Conservation (phyloP, 1,140 invertebrate genomes). For the Coptotermes formosanus region DNA sequence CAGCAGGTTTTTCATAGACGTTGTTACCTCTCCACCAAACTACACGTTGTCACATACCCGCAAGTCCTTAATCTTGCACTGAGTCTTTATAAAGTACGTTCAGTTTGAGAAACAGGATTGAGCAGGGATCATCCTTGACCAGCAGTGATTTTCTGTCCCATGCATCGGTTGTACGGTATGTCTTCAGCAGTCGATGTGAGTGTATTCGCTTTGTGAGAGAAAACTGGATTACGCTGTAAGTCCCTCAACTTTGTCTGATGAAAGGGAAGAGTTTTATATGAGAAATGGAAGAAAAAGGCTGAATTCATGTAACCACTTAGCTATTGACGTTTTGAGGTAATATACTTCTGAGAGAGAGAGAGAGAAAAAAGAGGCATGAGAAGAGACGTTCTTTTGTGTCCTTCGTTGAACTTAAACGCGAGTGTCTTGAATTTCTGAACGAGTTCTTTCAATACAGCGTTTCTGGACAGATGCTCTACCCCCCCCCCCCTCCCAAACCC, state of each 20-base stretch:
- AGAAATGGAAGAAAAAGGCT: background rate
- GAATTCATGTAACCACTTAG: background rate
- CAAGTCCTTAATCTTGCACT: too few relatives aligned
- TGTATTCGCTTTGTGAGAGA: background rate
- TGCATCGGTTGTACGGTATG: background rate
- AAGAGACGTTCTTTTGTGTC: background rate
- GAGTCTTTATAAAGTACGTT: background rate
- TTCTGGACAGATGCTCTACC: background rate
- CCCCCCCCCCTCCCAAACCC: too few relatives aligned
- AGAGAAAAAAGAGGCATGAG: background rate
- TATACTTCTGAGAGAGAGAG: background rate
- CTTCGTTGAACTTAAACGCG: background rate
- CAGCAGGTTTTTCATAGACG: too few relatives aligned
- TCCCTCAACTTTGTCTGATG: background rate
- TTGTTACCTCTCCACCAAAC: too few relatives aligned
- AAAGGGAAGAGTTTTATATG: background rate
- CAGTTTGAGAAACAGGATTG: background rate
- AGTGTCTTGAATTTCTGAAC: constrained; percentile 8
- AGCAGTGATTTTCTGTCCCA: background rate
- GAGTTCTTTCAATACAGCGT: background rate
- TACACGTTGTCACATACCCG: too few relatives aligned
- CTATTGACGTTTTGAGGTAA: constrained; percentile 10
- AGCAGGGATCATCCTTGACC: background rate
- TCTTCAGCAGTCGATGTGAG: background rate
- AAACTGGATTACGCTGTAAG: background rate